Base-by-base conservation (phyloP, 1,140 invertebrate genomes). In the Drosophila kikkawai region DNA sequence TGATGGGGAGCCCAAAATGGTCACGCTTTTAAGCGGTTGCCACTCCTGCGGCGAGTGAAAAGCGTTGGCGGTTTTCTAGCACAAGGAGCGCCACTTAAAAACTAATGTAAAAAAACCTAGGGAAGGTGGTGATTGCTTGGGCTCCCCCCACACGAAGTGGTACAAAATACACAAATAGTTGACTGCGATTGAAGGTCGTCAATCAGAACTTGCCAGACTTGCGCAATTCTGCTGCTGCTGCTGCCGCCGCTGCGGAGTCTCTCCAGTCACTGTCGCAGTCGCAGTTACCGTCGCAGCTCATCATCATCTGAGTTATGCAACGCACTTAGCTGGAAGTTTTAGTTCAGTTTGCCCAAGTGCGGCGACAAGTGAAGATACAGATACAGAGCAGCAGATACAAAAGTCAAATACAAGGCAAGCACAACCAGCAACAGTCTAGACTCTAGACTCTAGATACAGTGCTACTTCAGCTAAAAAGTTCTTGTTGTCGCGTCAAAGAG, bases 301-400 rank as follows among this genome's bases (percentile, higher is more conserved):
- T 63, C 66, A 51, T 65, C 75, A 55, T 53, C 58, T 75, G 75
- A 75, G 71, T 91, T 90, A 90, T 91, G 87, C 85, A 90, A 86
- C 71, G 86, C 79, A 91, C 68, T 67, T 80, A 67, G 77, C 81
- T 71, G 56, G 47, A 80, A 71, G 60, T 69, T 81, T 91, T 66
- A 79, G 86, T 88, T 87, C 75, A 91, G 82, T 88, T 86, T 71
- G 67, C 56, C 75, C 70, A 70, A 79, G 79, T 71, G 60, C 57
- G 66, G 87, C 87, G 85, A 82, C 87, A 90, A 90, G 82, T 90
- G 79, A 86, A 90, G 86, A 85, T 84, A 86, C 66, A 83, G 73
- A 42, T 60, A 75, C 53, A 85, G 53, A 64, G 69, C 61, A 37
- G 60, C 32, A 60, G 42, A 61, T 29, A 64, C 39, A n/a, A 44